A percentile compares a stretch with the other conserved stretches of the same genome.
phyloP scores from a whole-genome alignment of 2,888 invertebrate species.

The Steinernema hermaphroditum region DNA sequence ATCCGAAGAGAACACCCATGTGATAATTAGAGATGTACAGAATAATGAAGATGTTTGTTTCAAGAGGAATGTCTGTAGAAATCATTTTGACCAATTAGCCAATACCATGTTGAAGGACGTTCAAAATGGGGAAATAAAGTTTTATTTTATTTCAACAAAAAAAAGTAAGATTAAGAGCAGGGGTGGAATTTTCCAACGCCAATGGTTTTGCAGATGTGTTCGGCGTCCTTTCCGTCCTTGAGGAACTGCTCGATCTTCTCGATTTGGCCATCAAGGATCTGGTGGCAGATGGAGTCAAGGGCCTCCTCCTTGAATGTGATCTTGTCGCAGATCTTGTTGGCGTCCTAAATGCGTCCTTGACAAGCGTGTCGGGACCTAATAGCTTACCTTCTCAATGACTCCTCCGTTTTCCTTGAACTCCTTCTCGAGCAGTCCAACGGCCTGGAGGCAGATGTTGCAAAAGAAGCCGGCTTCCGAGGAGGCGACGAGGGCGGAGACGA shows the following conservation, averaged over 20 bases:
- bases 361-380: too few relatives aligned
- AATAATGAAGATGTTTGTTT: too few relatives aligned
- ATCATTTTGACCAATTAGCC: too few relatives aligned
- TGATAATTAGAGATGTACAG: too few relatives aligned
- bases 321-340: slow-evolving; percentile 12
- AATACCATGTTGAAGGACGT: too few relatives aligned
- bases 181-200: too few relatives aligned
- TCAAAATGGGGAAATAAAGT: background rate
- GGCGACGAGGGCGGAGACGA: background rate
- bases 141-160: too few relatives aligned
- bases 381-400: background rate
- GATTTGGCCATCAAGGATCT: background rate
- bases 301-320: background rate
- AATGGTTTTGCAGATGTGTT: background rate
- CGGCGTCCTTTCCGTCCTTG: background rate
- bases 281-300: background rate
- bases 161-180: too few relatives aligned
- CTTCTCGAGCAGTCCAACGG: background rate
- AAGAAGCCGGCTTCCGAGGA: background rate
- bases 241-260: background rate
- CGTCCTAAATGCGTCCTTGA: background rate
- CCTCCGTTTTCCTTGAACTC: background rate
- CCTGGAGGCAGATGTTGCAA: background rate
- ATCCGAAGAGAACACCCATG: too few relatives aligned
- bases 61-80: too few relatives aligned